Conservation (phyloP, 1,140 invertebrate genomes). For the Triops cancriformis region DNA sequence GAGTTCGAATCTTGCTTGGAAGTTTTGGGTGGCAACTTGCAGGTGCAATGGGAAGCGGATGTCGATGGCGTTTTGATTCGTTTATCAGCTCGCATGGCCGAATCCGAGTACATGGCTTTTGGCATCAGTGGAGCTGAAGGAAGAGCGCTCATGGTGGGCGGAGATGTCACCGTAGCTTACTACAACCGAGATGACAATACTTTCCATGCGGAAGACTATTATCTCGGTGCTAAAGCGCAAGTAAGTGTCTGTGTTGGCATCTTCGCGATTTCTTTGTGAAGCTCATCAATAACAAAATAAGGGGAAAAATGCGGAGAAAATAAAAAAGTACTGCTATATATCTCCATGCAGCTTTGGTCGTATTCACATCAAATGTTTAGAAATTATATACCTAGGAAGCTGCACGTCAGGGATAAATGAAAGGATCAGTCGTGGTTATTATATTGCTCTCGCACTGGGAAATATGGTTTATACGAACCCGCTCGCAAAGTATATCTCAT, state of each 20-base stretch:
- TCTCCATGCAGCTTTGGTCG: too few species aligned
- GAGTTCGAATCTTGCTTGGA: conserved; percentile 63
- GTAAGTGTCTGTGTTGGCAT: conserved; percentile 32
- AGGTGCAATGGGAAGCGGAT: conserved; percentile 69
- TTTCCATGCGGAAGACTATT: conserved; percentile 74
- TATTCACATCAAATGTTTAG: too few species aligned
- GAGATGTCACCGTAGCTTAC: conserved; percentile 74
- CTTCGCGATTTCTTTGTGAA: neutral
- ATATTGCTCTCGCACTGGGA: too few species aligned
- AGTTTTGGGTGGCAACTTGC: conserved; percentile 62
- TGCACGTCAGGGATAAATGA: neutral
- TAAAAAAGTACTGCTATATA: too few species aligned
- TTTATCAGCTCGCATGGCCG: conserved; percentile 61
- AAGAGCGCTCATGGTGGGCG: conserved; percentile 53
- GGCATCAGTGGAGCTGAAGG: conserved; percentile 68
- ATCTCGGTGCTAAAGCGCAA: conserved; percentile 69
- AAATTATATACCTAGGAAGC: too few species aligned
- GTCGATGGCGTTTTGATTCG: conserved; percentile 63
- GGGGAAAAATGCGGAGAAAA: neutral
- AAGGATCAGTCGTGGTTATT: too few species aligned
- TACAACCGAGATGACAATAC: conserved; percentile 52
- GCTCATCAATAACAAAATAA: neutral
- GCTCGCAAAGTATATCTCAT: too few species aligned
- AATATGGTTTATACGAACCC: too few species aligned
- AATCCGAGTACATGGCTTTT: conserved; percentile 81